Evolutionary conservation across 1,140 invertebrate species (phyloP), one percentile per base, ranked within the genome.

Genomic region (Hycleus phaleratus): DNA sequence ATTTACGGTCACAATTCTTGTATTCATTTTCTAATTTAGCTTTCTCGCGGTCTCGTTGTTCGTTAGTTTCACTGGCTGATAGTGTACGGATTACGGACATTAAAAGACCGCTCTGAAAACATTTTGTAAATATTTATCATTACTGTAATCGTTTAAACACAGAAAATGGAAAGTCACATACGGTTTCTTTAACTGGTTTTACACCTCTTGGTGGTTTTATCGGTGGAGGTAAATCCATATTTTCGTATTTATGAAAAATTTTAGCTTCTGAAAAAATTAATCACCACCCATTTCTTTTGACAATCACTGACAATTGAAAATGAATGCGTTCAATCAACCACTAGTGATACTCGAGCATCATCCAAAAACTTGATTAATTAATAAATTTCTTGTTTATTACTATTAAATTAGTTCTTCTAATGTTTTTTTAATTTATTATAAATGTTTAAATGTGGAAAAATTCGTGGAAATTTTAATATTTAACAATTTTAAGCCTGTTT

Each of bases 41-140:
- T 69, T 95, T 95, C 75, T 97, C 95, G 68, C 90, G 85, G 71
- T 97, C 94, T 64, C 95, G 78, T 71, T 97, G 92, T 70, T 96
- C 93, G 74, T 93, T 93, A 32, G 92, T 95, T 76, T 94, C 91
- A 78, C 91, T 95, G 38, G 90, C 87, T 25, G 91, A 93, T 50
- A 97, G 72, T 0, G 91, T 93, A 56, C 92, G 81, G 63, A 97
- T 95, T 5, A 96, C 91, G 43, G 90, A 91, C 83, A 95, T 95
- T 60, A 98, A 79, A 60, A 96, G 78, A 49, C 91, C 90, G 76
- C 88, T 90, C 90, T 93, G 66, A 73, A 72, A 72, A 58, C 40
- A 40, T 54, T 42, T 43, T 53, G 46, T 62, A 65, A 43, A 56
- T 68, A 66, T 68, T 62, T 62, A 26, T 26, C 58, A 39, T 32